Base-by-base conservation (phyloP, 2,113 vertebrate species). In the Brachyistius frenatus region DNA sequence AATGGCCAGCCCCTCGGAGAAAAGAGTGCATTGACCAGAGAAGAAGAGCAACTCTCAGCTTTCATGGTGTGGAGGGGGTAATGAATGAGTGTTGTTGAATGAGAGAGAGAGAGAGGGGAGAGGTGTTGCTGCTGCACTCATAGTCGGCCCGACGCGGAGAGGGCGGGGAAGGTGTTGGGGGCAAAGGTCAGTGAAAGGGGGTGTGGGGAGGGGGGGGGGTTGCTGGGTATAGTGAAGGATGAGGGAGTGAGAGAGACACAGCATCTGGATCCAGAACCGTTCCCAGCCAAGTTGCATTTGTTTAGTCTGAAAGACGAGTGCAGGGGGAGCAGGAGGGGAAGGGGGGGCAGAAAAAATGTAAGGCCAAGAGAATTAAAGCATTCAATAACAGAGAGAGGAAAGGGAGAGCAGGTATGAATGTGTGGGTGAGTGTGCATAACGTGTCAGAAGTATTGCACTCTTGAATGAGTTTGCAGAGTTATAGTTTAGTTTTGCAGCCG, bases 231-330 rank as follows among this genome's bases (percentile, higher is more conserved):
- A 77, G 80, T 78, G 85, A 86, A 88, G 81, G 78, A 81, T 63
- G 83, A 80, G 94, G 93, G 94, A 90, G 71, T 54, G 93, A 94
- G 93, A 93, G 92, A 94, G 90, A 88, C 93, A 91, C 94, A 91
- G 96, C 97, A 98, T 98, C 97, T 98, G 97, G 97, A 97, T 96
- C 93, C 94, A 94, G 93, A 96, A 94, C 93, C 93, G 95, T 94
- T 97, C 95, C 95, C 96, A 96, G 97, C 96, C 96, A 96, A 97
- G 96, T 95, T 95, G 94, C 95, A 96, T 96, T 96, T 99, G 97
- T 99, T 99, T 99, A 98, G 97, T 99, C 98, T 99, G 95, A 95
- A 95, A 94, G 82, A 87, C 66, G 86, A 89, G 91, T 84, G 90
- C 61, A 67, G 75, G 13, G 65, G 74, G 77, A 74, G 74, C 66